These are phyloP conservation scores for Leucoraja erinaceus DNA, from an alignment of 2,113 vertebrate genomes.

Conservation along the genomic window DNA sequence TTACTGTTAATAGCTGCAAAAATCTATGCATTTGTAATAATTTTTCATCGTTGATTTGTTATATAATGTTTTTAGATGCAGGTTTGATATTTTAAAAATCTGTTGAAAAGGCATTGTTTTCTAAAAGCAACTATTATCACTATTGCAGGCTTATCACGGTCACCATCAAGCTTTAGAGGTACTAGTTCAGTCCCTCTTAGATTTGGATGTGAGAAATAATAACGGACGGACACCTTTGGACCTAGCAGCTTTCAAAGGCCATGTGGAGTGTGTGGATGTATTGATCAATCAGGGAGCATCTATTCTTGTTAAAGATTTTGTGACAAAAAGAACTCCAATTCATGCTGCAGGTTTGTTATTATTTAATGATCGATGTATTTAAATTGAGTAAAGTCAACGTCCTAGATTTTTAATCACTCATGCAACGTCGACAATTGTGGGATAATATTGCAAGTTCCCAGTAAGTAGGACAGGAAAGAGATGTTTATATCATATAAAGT, in stretches of 20 bases:
- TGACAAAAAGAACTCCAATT: conserved; percentile 87
- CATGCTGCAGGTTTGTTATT: conserved; percentile 82
- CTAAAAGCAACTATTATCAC: conserved; percentile 31
- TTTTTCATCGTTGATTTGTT: not conserved
- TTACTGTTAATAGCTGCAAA: not conserved
- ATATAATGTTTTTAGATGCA: not conserved
- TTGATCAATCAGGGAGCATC: conserved; percentile 96
- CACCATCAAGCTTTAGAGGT: conserved; percentile 95
- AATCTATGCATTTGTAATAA: not conserved
- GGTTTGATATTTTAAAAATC: not conserved
- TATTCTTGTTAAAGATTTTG: conserved; percentile 89
- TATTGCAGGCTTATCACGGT: conserved; percentile 84
- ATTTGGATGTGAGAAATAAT: conserved; percentile 87
- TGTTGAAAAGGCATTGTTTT: not conserved
- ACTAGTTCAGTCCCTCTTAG: conserved; percentile 88
- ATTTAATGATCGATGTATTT: not conserved
- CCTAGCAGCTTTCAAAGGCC: conserved; percentile 90
- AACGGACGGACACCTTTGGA: conserved; percentile 89
- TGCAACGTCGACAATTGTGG: not conserved
- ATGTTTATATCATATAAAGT: not conserved
- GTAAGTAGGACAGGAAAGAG: not conserved
- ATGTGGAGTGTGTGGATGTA: conserved; percentile 92
- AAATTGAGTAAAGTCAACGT: not conserved
- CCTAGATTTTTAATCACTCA: not conserved
- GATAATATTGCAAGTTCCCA: not conserved